Base-by-base conservation (phyloP, 2,797 vertebrate species). In the Loris lydekkerianus region DNA sequence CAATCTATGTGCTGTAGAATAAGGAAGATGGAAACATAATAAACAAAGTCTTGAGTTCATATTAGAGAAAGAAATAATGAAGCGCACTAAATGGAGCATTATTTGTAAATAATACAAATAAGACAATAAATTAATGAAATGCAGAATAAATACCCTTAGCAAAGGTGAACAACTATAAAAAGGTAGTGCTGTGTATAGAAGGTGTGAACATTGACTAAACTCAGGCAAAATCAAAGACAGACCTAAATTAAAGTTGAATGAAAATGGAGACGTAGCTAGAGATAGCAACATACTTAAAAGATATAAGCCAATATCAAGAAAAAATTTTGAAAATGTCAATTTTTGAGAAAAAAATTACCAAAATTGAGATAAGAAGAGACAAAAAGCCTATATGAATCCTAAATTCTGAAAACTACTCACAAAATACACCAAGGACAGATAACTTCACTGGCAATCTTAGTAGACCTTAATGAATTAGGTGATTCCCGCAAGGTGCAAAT, bases 91-190 rank as follows among this genome's bases (percentile, higher is more conserved):
- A 53, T 4, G 0, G 18, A 77, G 65, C 5, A 40, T 40, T 40
- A 40, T 40, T 40, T 40, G 40, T 18, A 70, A 73, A 27, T 49
- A 43, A 80, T 60, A 67, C 80, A 72, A 73, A 77, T 53, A 67
- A 76, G n/a, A 46, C 18, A 60, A 88, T 31, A 89, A 80, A 46
- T 92, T 84, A 92, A 70, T 82, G 20, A 96, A 95, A 80, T 53
- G 29, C 40, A 76, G 1, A 18, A 25, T n/a, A 61, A 84, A 75
- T 37, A 63, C 25, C n/a, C 34, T 37, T 29, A 25, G 10, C 78
- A 17, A 67, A 89, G 15, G 29, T 29, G 8, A 85, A 7, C 2
- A 65, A 25, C 29, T 49, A 29, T 34, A 56, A 13, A 69, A 89
- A 89, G 10, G 15, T 40, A 29, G 10, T 78, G 6, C 2, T 78